phyloP scores from a whole-genome alignment of 2,797 vertebrate species.

The Sus cebifrons region DNA sequence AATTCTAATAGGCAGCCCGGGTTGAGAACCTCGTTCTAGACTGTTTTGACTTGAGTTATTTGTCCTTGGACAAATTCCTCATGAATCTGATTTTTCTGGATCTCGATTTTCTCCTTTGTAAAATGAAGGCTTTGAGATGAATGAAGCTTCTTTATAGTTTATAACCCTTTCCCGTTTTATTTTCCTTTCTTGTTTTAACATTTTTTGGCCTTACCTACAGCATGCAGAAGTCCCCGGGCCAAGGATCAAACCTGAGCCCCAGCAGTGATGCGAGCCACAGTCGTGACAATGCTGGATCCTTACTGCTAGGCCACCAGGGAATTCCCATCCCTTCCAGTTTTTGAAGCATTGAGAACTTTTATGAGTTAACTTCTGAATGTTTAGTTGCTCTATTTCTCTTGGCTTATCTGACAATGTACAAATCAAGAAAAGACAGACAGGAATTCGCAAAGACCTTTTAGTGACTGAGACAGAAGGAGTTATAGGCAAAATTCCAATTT shows the following conservation, averaged over 20 bases:
- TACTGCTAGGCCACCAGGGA: too few species aligned
- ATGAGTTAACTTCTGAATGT: conserved; percentile 25
- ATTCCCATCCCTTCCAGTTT: neutral
- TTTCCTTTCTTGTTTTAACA: too few species aligned
- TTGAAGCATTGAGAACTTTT: conserved; percentile 18
- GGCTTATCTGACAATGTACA: conserved; percentile 46
- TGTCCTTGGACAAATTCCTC: neutral
- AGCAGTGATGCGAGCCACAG: too few species aligned
- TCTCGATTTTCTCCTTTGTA: neutral
- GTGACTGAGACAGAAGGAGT: conserved; percentile 41
- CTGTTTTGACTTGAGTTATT: neutral
- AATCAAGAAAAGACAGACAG: conserved; percentile 34
- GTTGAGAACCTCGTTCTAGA: neutral
- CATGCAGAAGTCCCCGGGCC: too few species aligned
- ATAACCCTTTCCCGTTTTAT: too few species aligned
- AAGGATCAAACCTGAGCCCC: too few species aligned
- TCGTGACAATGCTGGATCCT: too few species aligned
- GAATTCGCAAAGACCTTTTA: conserved; percentile 39
- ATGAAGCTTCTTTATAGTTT: neutral
- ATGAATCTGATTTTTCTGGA: neutral
- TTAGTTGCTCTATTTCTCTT: conserved; percentile 44
- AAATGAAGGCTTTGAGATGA: conserved; percentile 22
- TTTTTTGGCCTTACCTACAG: too few species aligned
- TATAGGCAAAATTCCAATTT: conserved; percentile 13
- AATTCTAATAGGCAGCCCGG: neutral